Evolutionary conservation across 2,888 invertebrate species (phyloP), one percentile per base, ranked within the genome.

Genomic region (Allolobophora icterica): DNA sequence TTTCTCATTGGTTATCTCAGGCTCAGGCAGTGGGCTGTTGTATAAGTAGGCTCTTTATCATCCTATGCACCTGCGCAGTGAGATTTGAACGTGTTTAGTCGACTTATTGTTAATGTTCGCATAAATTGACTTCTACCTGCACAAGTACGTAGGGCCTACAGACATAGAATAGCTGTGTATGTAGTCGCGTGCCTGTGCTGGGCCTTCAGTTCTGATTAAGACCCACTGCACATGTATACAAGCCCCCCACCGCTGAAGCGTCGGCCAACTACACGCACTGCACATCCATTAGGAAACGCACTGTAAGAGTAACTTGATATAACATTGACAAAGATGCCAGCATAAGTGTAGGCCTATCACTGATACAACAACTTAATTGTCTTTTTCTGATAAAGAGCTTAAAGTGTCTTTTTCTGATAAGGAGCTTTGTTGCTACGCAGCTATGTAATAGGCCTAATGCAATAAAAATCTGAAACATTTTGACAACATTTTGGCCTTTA

Each of bases 31-130:
- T 24, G 24, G n/a, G 24, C 24, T 52, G 52, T 3, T 17, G n/a
- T 71, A 71, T 71, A 71, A 71, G n/a, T 71, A 71, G 71, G 71
- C n/a, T n/a, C 71, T 71, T 71, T 71, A 71, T 71, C 71, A n/a
- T n/a, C 58, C 5, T 71, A n/a, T 71, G 71, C 71, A 71, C 71
- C 71, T 71, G 71, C 71, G 52, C 52, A 52, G 1, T 52, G 13
- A 52, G 30, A 71, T 30, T 13, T n/a, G 71, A 71, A 71, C 71
- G 71, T 71, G 30, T 11, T 71, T 71, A 71, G 30, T 71, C 71
- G 6, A n/a, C 71, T 8, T n/a, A n/a, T 71, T 71, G 71, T n/a
- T 71, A 8, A 1, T n/a, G 71, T n/a, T 11, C 11, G 71, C 71
- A 71, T 71, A 71, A 71, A 30, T 71, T 71, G 71, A 71, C n/a